These are phyloP conservation scores for Pseudopleuronectes americanus DNA, from an alignment of 2,797 vertebrate genomes.

Conservation along the genomic window DNA sequence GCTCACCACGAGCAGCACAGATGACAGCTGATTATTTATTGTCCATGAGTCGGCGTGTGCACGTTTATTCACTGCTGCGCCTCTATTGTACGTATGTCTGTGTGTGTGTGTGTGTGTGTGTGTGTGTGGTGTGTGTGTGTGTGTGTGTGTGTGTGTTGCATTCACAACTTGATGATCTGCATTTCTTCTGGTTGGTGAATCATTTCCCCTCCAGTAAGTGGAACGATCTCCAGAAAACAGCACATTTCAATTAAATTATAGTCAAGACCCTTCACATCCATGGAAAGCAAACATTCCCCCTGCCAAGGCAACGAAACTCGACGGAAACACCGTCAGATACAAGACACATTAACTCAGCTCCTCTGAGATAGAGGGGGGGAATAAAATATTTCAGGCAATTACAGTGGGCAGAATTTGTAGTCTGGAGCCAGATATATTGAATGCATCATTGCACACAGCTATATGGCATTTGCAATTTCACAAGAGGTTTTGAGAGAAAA, in stretches of 20 bases:
- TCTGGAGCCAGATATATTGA: constrained; percentile 49
- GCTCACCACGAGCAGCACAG: constrained; percentile 23
- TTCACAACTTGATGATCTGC: constrained; percentile 38
- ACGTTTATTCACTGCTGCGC: background rate
- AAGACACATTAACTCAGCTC: constrained; percentile 49
- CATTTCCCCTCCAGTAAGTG: constrained; percentile 42
- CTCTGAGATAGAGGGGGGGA: constrained; percentile 35
- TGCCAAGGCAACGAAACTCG: constrained; percentile 52
- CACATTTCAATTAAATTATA: constrained; percentile 61
- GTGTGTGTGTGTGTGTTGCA: constrained; percentile 4
- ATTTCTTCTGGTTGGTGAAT: constrained; percentile 44
- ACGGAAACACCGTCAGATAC: constrained; percentile 57
- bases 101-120: background rate
- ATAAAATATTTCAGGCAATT: constrained; percentile 59
- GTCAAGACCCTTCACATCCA: constrained; percentile 48
- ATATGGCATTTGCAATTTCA: constrained; percentile 60
- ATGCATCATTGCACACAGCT: constrained; percentile 62
- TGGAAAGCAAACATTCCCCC: constrained; percentile 54
- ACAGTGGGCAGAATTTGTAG: constrained; percentile 53
- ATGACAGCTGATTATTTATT: constrained; percentile 57
- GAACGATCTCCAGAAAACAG: constrained; percentile 44
- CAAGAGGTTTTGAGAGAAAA: constrained; percentile 38
- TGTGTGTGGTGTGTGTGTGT: constrained; percentile 14
- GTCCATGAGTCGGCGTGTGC: constrained; percentile 16
- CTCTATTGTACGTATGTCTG: constrained; percentile 1